Evolutionary conservation across 35 echinoderm and acorn worm genomes (phyloP).

Genomic region (Stichopus chloronotus): DNA sequence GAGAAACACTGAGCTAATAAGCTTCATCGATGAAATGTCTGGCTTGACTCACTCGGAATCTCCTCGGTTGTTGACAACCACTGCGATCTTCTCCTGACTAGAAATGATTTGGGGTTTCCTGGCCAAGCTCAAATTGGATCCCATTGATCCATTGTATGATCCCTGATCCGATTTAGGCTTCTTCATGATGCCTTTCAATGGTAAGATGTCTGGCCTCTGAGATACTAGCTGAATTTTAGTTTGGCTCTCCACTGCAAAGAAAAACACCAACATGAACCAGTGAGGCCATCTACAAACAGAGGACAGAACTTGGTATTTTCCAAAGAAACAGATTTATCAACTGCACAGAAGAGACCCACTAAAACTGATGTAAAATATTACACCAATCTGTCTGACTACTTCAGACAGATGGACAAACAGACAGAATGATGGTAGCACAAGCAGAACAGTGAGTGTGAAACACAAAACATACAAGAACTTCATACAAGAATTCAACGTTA

Average conservation of each 20-base stretch:
- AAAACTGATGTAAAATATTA: no score
- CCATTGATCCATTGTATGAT: conserved; percentile 64
- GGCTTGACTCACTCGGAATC: conserved; percentile 68
- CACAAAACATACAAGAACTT: no score
- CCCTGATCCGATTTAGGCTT: conserved; percentile 77
- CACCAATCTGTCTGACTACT: neutral
- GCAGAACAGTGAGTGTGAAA: no score
- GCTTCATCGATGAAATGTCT: neutral
- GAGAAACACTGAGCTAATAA: neutral
- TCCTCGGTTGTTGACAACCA: conserved; percentile 42
- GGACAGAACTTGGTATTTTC: neutral
- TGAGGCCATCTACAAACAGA: neutral
- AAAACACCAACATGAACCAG: neutral
- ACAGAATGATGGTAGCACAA: no score
- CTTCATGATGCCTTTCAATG: conserved; percentile 97
- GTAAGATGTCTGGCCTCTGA: conserved; percentile 90
- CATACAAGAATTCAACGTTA: neutral
- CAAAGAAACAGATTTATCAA: neutral
- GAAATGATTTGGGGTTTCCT: conserved; percentile 65
- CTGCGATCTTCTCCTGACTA: conserved; percentile 67
- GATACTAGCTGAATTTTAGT: conserved; percentile 78
- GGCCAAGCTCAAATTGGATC: conserved; percentile 71
- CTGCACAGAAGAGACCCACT: no score
- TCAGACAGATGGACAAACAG: neutral
- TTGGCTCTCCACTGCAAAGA: conserved; percentile 53